These are phyloP conservation scores for Steinernema carpocapsae DNA, from an alignment of 2,888 invertebrate genomes.

Conservation along the genomic window DNA sequence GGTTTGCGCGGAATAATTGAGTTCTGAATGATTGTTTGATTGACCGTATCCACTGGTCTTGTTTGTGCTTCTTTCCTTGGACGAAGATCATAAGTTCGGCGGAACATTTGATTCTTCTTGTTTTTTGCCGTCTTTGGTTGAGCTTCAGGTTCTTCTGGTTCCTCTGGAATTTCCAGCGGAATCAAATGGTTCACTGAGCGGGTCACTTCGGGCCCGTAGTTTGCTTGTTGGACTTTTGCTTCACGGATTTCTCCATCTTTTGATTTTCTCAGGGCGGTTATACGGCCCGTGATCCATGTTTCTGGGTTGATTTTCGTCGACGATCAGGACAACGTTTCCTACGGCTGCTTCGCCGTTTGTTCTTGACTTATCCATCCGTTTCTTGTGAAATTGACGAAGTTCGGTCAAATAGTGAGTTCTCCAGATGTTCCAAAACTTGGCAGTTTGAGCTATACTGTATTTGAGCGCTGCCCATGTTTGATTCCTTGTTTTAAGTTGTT, in stretches of 20 bases:
- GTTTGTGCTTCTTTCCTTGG: background rate
- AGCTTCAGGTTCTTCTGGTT: background rate
- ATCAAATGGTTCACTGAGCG: slow-evolving; percentile 28
- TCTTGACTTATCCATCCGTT: slow-evolving; percentile 28
- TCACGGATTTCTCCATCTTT: slow-evolving; percentile 37
- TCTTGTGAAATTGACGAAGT: slow-evolving; percentile 36
- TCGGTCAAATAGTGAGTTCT: slow-evolving; percentile 36
- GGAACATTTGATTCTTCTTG: background rate
- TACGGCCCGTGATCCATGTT: slow-evolving; percentile 37
- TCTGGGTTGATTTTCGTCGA: slow-evolving; percentile 37
- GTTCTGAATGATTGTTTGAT: background rate
- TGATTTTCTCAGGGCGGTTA: background rate
- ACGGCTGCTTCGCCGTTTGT: background rate
- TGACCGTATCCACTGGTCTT: background rate
- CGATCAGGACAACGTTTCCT: slow-evolving; percentile 35
- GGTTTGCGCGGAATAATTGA: background rate
- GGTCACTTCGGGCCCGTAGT: background rate
- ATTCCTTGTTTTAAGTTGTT: background rate
- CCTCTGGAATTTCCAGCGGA: slow-evolving; percentile 17
- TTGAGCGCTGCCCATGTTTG: slow-evolving; percentile 36
- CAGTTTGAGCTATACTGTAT: slow-evolving; percentile 16
- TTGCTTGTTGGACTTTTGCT: slow-evolving; percentile 31
- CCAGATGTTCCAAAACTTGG: slow-evolving; percentile 40
- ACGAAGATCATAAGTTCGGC: background rate
- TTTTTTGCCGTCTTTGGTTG: background rate